These are phyloP conservation scores for Yponomeuta evonymella DNA, from an alignment of 2,888 invertebrate species.

Conservation along the genomic window DNA sequence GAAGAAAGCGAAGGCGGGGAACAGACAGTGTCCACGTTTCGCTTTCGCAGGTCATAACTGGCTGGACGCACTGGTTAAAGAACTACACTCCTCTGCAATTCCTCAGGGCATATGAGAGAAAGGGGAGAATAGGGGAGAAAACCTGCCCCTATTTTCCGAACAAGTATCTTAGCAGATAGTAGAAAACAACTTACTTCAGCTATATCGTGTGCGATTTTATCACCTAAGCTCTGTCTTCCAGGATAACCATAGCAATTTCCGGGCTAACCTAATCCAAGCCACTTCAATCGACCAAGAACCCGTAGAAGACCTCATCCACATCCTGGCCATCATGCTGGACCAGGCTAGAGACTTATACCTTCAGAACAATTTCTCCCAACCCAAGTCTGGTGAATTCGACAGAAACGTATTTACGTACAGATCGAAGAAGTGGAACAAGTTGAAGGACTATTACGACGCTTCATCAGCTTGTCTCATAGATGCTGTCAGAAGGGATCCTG, in stretches of 20 bases:
- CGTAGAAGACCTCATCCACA: conserved; percentile 77
- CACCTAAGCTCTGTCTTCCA: conserved; percentile 27
- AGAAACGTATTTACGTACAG: conserved; percentile 53
- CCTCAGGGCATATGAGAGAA: too few relatives aligned
- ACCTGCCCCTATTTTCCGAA: too few relatives aligned
- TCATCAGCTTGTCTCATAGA: conserved; percentile 77
- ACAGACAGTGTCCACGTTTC: too few relatives aligned
- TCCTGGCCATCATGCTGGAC: conserved; percentile 78
- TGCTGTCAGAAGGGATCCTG: conserved; percentile 75
- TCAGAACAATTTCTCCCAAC: conserved; percentile 39
- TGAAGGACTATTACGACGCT: conserved; percentile 73
- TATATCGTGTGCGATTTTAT: too few relatives aligned
- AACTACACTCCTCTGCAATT: too few relatives aligned
- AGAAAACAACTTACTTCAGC: too few relatives aligned
- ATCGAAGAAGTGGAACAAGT: conserved; percentile 64
- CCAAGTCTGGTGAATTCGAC: conserved; percentile 41
- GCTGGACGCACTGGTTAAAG: too few relatives aligned
- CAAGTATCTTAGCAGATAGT: too few relatives aligned
- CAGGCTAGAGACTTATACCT: conserved; percentile 78
- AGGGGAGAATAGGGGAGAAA: too few relatives aligned
- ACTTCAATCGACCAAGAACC: conserved; percentile 59
- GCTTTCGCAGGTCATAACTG: too few relatives aligned
- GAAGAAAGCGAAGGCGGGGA: too few relatives aligned
- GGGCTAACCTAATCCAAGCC: conserved; percentile 53
- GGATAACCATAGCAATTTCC: conserved; percentile 58